A percentile compares a stretch with the other conserved stretches of the same genome.
Conservation (phyloP, 2,888 invertebrate genomes). For the Drosophila gaucha region DNA sequence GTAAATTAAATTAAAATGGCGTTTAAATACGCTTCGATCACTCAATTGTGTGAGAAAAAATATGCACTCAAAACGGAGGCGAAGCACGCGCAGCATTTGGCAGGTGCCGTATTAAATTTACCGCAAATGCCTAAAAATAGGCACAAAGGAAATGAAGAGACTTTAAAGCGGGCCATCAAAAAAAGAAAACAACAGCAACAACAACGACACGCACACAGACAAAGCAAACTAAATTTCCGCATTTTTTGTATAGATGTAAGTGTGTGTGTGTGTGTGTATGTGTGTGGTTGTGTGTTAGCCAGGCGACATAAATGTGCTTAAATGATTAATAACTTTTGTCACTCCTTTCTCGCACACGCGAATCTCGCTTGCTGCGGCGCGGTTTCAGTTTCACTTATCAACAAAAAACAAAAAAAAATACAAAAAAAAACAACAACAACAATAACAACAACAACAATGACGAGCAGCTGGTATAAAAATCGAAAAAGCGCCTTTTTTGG, state of each 20-base stretch:
- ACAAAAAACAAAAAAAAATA: conserved; percentile 38
- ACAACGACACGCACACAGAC: conserved; percentile 5
- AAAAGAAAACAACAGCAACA: conserved; percentile 3
- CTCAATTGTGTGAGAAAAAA: neutral
- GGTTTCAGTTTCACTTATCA: conserved; percentile 64
- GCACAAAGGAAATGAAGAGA: conserved; percentile 16
- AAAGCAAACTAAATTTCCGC: conserved; percentile 53
- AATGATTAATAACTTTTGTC: conserved; percentile 76
- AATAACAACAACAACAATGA: conserved; percentile 8
- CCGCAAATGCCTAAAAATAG: conserved; percentile 21
- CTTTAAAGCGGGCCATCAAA: conserved; percentile 30
- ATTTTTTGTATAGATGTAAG: conserved; percentile 9
- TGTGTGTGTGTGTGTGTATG: conserved; percentile 9
- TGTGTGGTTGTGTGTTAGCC: conserved; percentile 36
- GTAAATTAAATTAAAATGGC: neutral
- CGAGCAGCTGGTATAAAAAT: conserved; percentile 42
- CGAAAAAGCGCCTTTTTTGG: conserved; percentile 46
- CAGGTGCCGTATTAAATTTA: conserved; percentile 39
- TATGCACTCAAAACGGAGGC: conserved; percentile 12
- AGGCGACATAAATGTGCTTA: conserved; percentile 71
- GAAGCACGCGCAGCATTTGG: conserved; percentile 16
- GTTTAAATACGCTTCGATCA: neutral
- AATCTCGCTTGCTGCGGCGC: conserved; percentile 25
- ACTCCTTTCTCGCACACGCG: conserved; percentile 64
- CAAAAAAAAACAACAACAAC: conserved; percentile 14